Evolutionary conservation across 2,888 invertebrate genomes (phyloP), one percentile per base, ranked within the genome.

Genomic region (Palloptera scutellata): DNA sequence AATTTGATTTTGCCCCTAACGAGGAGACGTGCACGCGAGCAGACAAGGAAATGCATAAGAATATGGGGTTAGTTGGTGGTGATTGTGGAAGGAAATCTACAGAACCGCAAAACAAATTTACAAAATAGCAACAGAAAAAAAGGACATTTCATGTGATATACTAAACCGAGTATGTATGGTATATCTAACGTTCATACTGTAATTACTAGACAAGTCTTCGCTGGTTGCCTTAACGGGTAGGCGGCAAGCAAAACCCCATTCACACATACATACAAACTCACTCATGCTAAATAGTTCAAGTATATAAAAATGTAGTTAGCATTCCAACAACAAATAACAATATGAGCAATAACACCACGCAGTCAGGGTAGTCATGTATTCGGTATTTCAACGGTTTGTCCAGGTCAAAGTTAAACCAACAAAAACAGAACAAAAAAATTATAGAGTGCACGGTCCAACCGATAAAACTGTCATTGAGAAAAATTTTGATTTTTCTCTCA

Each of bases 51-150:
- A 30, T 30, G 6, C 6, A 6, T 30, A 30, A 30, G 3, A 30
- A 6, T 6, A 30, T 4, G 30, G 2, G 48, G 12, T 48, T 48
- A 15, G 48, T 15, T 48, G 48, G 48, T 15, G 12, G 48, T 48
- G 48, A 48, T 48, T 48, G 48, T 48, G 66, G 66, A 48, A 65
- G 68, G 66, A 70, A 70, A 70, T 70, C 61, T 68, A 68, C 68
- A 66, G 65, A 70, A 63, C 70, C 70, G 63, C 70, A 70, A 64
- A 70, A 68, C 66, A 70, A 70, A 70, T 70, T 68, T 70, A 51
- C 42, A 68, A 65, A 68, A 70, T n/a, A 40, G 15, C 10, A 59
- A 15, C n/a, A n/a, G n/a, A n/a, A n/a, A n/a, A n/a, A n/a, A n/a
- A 59, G 8, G 41, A 48, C 48, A 48, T 48, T 48, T 48, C 48